Percentiles rank a stretch among this genome's conserved stretches.
Evolutionary conservation across 1,140 invertebrate genomes (phyloP).

Genomic region (Hypsibius dujardini): DNA sequence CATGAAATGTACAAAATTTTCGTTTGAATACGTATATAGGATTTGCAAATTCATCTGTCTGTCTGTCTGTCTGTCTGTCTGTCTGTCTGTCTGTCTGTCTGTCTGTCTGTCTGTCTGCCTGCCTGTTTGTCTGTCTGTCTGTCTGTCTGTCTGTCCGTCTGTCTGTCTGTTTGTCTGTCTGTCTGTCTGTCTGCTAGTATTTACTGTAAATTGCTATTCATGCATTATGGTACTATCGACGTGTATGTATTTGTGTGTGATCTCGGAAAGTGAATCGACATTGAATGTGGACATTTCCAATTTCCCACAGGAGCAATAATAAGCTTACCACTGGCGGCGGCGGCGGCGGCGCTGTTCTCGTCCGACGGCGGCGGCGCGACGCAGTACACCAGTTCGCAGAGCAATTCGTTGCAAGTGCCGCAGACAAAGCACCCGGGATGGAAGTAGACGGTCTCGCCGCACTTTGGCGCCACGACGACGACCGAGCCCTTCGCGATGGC

Average conservation of each 20-base stretch:
- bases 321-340: not conserved
- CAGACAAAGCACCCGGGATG: slow-evolving; percentile 77
- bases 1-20: no score
- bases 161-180: no score
- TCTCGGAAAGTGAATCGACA: not conserved
- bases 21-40: no score
- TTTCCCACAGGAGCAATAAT: not conserved
- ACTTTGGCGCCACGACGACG: slow-evolving; percentile 50
- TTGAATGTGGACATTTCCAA: not conserved
- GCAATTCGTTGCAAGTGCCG: slow-evolving; percentile 57
- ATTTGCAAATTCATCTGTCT: no score
- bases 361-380: slow-evolving; percentile 47
- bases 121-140: slow-evolving; percentile 40
- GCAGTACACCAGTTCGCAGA: slow-evolving; percentile 82
- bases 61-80: no score
- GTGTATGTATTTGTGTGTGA: not conserved
- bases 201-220: slow-evolving; percentile 12
- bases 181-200: not conserved
- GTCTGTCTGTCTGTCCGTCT: no score
- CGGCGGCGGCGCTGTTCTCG: slow-evolving; percentile 27
- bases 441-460: slow-evolving; percentile 48
- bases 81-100: no score
- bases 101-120: no score
- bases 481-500: slow-evolving; percentile 44
- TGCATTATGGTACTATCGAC: not conserved